Conservation (phyloP, 2,797 vertebrate genomes). For the Sciurus vulgaris region DNA sequence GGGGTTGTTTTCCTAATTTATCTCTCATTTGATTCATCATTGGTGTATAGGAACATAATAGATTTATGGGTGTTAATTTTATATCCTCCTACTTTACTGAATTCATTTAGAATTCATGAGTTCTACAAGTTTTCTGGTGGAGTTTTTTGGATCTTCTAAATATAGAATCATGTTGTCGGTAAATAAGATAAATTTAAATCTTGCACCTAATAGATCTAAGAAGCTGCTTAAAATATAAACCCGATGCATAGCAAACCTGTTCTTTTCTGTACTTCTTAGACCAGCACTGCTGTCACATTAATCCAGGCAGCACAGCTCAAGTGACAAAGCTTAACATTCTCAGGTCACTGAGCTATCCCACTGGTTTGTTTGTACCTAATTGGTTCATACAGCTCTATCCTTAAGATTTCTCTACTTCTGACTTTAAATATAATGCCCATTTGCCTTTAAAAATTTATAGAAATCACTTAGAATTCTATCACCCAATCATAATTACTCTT, state of each 20-base stretch:
- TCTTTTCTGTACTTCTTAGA: neutral
- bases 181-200: neutral
- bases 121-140: too few relatives aligned
- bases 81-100: too few relatives aligned
- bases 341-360: neutral
- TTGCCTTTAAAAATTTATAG: slow-evolving; percentile 20
- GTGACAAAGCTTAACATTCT: neutral
- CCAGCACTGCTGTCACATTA: neutral
- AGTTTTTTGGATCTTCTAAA: too few relatives aligned
- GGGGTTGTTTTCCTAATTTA: too few relatives aligned
- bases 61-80: too few relatives aligned
- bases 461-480: slow-evolving; percentile 48
- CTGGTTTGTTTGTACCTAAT: neutral
- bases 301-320: neutral
- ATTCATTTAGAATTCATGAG: too few relatives aligned
- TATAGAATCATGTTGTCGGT: too few relatives aligned
- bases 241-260: neutral
- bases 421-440: slow-evolving; percentile 10
- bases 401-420: neutral
- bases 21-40: too few relatives aligned
- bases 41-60: too few relatives aligned
- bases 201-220: neutral
- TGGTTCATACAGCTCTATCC: neutral
- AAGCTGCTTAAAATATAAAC: neutral
- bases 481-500: neutral